A percentile compares a stretch with the other conserved stretches of the same genome.
phyloP scores from a whole-genome alignment of 2,113 vertebrate genomes.

The Tauraco erythrolophus region DNA sequence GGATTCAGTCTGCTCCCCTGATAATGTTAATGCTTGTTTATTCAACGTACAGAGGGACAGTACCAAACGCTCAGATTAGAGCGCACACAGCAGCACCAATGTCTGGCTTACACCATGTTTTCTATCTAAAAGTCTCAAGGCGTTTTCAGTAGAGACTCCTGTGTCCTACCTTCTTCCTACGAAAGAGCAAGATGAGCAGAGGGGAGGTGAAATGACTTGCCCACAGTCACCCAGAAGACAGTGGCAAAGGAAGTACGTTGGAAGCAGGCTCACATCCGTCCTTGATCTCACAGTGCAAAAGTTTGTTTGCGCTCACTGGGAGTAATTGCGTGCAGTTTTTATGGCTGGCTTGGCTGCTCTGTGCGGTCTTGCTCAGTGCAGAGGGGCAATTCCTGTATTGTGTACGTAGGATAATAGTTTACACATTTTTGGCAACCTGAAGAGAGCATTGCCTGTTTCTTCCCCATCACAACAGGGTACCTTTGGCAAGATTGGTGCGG shows the following conservation, averaged over 20 bases:
- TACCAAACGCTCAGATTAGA: not conserved
- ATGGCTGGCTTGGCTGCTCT: not conserved
- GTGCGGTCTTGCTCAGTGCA: not conserved
- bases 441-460: not conserved
- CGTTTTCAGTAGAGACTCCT: not conserved
- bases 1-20: not conserved
- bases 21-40: not conserved
- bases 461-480: too few relatives aligned
- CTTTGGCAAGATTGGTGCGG: not conserved
- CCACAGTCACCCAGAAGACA: not conserved
- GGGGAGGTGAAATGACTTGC: not conserved
- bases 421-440: not conserved
- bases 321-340: not conserved
- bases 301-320: not conserved
- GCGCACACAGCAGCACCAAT: rapidly evolving
- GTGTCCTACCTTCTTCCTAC: not conserved
- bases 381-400: not conserved
- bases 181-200: not conserved
- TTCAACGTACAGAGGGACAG: not conserved
- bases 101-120: not conserved
- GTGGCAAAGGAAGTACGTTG: not conserved
- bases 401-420: not conserved
- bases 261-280: not conserved
- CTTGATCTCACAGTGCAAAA: not conserved
- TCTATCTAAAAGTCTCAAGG: not conserved